phyloP scores from a whole-genome alignment of 2,113 vertebrate species.

The Carettochelys insculpta region DNA sequence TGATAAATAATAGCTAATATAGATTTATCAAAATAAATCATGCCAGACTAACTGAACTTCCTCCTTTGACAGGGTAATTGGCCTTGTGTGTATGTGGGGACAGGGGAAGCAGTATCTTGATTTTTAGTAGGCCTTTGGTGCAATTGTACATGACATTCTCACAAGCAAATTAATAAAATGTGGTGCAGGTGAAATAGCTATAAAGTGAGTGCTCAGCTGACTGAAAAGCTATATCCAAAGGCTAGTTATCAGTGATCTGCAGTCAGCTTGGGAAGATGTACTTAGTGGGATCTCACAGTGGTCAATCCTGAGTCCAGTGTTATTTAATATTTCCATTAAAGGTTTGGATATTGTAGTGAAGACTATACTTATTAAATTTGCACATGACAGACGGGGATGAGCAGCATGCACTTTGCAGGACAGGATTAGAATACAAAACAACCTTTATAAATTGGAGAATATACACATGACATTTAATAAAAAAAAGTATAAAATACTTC shows the following conservation, averaged over 20 bases:
- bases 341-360: neutral
- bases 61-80: neutral
- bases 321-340: neutral
- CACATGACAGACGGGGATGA: neutral
- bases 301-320: neutral
- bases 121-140: neutral
- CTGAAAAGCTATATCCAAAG: neutral
- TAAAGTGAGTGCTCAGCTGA: neutral
- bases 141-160: neutral
- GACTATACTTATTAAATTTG: neutral
- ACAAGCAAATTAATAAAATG: neutral
- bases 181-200: neutral
- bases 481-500: neutral
- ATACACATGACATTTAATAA: neutral
- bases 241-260: neutral
- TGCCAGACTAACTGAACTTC: neutral
- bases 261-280: neutral
- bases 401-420: neutral
- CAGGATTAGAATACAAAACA: neutral
- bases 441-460: neutral
- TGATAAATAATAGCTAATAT: neutral
- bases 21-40: neutral
- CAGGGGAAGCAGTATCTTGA: neutral
- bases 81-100: neutral
- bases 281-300: neutral